phyloP scores from a whole-genome alignment of 2,797 vertebrate species.

The Phalanger gymnotis region DNA sequence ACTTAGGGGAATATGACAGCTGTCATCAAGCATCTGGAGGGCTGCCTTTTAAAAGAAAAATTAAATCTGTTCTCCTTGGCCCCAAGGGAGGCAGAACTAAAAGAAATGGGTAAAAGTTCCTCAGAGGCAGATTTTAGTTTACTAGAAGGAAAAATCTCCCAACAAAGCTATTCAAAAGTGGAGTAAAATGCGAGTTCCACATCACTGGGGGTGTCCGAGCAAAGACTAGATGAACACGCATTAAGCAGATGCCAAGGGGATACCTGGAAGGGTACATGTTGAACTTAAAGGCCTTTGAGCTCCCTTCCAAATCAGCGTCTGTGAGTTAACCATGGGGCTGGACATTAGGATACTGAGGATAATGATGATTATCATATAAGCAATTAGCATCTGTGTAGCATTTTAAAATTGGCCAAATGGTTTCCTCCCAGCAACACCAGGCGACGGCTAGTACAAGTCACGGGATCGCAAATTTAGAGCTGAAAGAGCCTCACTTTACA shows the following conservation, averaged over 20 bases:
- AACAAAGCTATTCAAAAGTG: neutral
- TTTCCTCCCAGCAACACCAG: neutral
- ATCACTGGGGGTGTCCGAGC: neutral
- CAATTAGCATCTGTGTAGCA: neutral
- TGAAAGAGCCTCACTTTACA: neutral
- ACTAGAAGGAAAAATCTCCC: neutral
- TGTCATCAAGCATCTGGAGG: neutral
- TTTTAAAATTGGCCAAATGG: neutral
- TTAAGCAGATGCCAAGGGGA: neutral
- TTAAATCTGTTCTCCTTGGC: neutral
- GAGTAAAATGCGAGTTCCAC: neutral
- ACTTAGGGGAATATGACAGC: neutral
- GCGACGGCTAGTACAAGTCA: neutral
- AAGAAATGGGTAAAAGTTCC: neutral
- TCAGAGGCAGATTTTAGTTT: neutral
- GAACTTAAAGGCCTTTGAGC: neutral
- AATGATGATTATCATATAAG: neutral
- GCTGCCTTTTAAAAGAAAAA: neutral
- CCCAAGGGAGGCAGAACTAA: neutral
- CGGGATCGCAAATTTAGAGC: neutral
- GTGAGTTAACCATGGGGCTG: neutral
- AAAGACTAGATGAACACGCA: neutral
- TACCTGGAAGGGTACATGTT: neutral
- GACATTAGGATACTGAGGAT: neutral
- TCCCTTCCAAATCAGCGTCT: neutral